These are phyloP conservation scores for Tethea ocularis DNA, from an alignment of 2,888 invertebrate genomes.

Conservation along the genomic window DNA sequence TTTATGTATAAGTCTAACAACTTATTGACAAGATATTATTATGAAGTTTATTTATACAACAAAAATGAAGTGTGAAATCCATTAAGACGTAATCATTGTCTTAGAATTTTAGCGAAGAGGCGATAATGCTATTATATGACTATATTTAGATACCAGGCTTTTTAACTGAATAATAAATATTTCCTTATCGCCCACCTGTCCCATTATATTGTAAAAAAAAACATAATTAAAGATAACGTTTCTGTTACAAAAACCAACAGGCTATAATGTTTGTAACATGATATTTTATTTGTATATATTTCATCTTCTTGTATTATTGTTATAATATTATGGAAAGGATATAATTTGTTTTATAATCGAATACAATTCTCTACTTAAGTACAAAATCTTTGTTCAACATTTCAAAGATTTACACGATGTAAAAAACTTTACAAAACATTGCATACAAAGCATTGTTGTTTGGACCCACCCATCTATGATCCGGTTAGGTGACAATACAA, in stretches of 20 bases:
- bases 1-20: too few relatives aligned
- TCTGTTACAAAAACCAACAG: too few relatives aligned
- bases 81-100: neutral
- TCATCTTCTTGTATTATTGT: too few relatives aligned
- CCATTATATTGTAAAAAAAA: neutral
- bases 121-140: neutral
- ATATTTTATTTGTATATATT: neutral
- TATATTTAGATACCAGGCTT: conserved; percentile 11
- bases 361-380: neutral
- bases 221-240: too few relatives aligned
- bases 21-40: too few relatives aligned
- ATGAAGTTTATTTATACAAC: neutral
- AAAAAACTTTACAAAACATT: conserved; percentile 14
- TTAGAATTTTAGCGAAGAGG: conserved; percentile 6
- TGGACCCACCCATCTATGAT: conserved; percentile 19
- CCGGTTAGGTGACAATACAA: conserved; percentile 22
- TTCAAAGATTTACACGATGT: neutral
- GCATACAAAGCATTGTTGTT: conserved; percentile 23
- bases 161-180: conserved; percentile 30
- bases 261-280: neutral
- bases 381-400: neutral
- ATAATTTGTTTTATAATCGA: neutral
- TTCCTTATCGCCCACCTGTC: conserved; percentile 26
- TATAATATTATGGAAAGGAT: too few relatives aligned
- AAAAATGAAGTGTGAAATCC: neutral